Percentiles rank a stretch among this genome's conserved stretches.
These are phyloP conservation scores for Rousettus madagascariensis DNA, from an alignment of 2,797 vertebrate genomes.

Conservation along the genomic window DNA sequence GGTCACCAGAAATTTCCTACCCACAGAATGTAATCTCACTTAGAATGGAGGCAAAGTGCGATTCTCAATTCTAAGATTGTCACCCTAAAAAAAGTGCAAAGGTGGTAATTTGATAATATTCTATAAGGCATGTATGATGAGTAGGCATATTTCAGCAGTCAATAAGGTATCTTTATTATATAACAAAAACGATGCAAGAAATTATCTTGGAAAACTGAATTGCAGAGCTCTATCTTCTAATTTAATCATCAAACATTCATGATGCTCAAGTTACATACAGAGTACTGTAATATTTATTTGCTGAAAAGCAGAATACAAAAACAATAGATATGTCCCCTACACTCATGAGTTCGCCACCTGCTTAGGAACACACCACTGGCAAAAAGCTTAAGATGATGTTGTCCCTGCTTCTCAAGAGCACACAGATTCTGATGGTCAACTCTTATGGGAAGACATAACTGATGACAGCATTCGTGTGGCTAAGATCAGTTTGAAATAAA, in stretches of 20 bases:
- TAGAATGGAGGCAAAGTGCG: background rate
- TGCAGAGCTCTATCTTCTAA: background rate
- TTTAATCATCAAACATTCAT: background rate
- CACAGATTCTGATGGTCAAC: background rate
- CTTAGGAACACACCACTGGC: background rate
- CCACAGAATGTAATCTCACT: background rate
- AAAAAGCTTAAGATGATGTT: background rate
- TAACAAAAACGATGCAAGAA: conserved; percentile 8
- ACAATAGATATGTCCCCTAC: background rate
- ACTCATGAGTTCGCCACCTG: background rate
- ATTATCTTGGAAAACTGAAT: background rate
- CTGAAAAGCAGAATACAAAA: conserved; percentile 12
- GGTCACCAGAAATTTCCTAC: background rate
- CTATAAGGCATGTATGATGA: background rate
- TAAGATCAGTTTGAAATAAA: background rate
- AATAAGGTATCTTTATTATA: background rate
- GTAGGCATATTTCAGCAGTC: background rate
- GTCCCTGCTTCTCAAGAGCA: background rate
- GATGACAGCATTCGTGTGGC: background rate
- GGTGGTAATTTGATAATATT: background rate
- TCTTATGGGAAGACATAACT: background rate
- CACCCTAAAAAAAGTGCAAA: background rate
- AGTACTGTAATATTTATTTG: background rate
- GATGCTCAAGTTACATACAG: background rate
- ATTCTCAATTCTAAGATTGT: background rate